Percentiles rank a stretch among this genome's conserved stretches.
phyloP scores from a whole-genome alignment of 2,113 vertebrate species.

The Suricata suricatta region DNA sequence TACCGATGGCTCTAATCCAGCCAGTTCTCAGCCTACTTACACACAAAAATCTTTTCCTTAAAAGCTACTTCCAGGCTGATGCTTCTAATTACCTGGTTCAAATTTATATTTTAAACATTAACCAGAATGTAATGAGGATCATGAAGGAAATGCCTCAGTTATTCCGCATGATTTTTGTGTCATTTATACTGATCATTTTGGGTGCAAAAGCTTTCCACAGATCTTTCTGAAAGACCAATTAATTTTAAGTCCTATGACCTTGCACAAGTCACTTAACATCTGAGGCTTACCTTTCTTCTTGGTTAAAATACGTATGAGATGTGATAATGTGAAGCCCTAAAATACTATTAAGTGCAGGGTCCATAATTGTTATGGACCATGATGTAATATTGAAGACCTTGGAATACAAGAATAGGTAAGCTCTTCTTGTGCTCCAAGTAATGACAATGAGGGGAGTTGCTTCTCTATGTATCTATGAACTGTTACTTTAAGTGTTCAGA shows the following conservation, averaged over 20 bases:
- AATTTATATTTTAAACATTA: background rate
- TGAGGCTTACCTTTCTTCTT: background rate
- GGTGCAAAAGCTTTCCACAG: background rate
- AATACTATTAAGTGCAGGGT: background rate
- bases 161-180: background rate
- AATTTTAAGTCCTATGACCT: background rate
- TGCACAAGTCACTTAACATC: background rate
- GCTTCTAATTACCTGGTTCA: background rate
- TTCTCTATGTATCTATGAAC: background rate
- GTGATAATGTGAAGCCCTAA: background rate
- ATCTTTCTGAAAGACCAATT: background rate
- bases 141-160: background rate
- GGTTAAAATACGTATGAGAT: background rate
- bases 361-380: background rate
- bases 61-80: background rate
- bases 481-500: background rate
- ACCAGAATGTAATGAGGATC: background rate
- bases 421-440: background rate
- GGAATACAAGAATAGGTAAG: background rate
- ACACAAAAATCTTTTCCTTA: too few species aligned
- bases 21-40: background rate
- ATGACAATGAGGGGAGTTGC: background rate
- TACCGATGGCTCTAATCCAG: background rate
- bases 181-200: background rate
- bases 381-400: background rate